phyloP scores from a whole-genome alignment of 2,797 vertebrate species.

The Oreonectes daqikongensis region DNA sequence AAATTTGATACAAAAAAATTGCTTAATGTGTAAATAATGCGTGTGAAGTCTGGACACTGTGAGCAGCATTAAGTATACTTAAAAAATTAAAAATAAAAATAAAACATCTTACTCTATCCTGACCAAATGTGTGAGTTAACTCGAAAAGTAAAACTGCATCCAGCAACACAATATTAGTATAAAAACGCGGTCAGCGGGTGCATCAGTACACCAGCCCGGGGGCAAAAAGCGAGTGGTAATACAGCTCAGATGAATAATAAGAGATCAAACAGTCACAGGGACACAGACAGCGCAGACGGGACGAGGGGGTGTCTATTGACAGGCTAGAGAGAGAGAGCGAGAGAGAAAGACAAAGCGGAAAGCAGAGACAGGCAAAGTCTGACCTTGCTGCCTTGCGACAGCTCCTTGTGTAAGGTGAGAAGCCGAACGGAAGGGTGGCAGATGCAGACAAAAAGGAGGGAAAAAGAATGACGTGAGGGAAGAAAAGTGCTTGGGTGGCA shows the following conservation, averaged over 20 bases:
- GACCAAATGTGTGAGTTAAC: not conserved
- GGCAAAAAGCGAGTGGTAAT: conserved; percentile 21
- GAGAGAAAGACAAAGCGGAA: conserved; percentile 57
- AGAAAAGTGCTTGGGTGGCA: conserved; percentile 66
- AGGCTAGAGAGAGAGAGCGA: conserved; percentile 19
- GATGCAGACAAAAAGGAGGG: conserved; percentile 52
- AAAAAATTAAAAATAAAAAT: too few relatives aligned
- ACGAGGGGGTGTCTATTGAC: conserved; percentile 15
- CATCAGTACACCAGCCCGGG: conserved; percentile 18
- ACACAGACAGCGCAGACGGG: conserved; percentile 27
- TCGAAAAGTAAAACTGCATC: not conserved
- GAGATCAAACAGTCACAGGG: conserved; percentile 30
- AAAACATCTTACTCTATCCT: too few relatives aligned
- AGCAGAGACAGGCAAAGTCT: conserved; percentile 66
- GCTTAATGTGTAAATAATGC: too few relatives aligned
- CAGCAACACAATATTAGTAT: not conserved
- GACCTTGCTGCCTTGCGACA: conserved; percentile 77
- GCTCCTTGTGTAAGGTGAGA: conserved; percentile 58
- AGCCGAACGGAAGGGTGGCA: conserved; percentile 63
- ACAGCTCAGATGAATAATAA: conserved; percentile 45
- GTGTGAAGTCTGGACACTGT: too few relatives aligned
- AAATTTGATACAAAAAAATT: too few relatives aligned
- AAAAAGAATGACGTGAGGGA: conserved; percentile 15
- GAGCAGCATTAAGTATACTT: too few relatives aligned
- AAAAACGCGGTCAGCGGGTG: conserved; percentile 18